Evolutionary conservation across 2,113 vertebrate species (phyloP).

Genomic region (Rhagologus leucostigma): DNA sequence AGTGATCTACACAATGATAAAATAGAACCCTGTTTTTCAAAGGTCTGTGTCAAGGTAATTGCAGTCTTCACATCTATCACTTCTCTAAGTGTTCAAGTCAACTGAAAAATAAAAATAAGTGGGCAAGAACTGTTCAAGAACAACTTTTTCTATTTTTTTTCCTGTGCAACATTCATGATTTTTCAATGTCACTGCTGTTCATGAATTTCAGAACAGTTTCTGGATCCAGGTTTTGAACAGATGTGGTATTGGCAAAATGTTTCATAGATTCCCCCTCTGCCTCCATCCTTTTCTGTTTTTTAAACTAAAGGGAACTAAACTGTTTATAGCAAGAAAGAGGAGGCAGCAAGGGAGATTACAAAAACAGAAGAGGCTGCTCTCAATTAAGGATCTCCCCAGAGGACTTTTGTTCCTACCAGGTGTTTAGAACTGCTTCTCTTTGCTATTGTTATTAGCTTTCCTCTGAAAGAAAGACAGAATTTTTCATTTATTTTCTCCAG

Average conservation of each 20-base stretch:
- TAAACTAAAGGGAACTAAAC: background rate
- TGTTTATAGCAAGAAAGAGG: constrained; percentile 21
- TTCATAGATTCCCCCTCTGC: background rate
- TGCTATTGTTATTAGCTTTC: background rate
- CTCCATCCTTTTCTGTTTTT: background rate
- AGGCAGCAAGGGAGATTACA: constrained; percentile 10
- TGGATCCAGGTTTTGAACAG: constrained; percentile 29
- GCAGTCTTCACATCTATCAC: background rate
- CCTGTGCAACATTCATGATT: background rate
- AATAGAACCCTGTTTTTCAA: background rate
- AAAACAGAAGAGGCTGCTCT: constrained; percentile 31
- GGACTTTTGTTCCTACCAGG: constrained; percentile 45
- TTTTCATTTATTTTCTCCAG: background rate
- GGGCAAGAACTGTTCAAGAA: background rate
- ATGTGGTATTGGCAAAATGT: constrained; percentile 3
- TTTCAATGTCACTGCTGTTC: background rate
- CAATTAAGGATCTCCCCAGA: constrained; percentile 13
- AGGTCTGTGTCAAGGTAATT: background rate
- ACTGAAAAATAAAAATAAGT: background rate
- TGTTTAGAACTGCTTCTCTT: constrained; percentile 16
- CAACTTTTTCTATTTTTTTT: background rate
- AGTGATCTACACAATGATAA: background rate
- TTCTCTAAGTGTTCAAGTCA: background rate
- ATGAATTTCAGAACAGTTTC: background rate
- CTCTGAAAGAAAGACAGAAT: background rate